Base-by-base conservation (phyloP, 2,888 invertebrate species). In the Smittia sp. region DNA sequence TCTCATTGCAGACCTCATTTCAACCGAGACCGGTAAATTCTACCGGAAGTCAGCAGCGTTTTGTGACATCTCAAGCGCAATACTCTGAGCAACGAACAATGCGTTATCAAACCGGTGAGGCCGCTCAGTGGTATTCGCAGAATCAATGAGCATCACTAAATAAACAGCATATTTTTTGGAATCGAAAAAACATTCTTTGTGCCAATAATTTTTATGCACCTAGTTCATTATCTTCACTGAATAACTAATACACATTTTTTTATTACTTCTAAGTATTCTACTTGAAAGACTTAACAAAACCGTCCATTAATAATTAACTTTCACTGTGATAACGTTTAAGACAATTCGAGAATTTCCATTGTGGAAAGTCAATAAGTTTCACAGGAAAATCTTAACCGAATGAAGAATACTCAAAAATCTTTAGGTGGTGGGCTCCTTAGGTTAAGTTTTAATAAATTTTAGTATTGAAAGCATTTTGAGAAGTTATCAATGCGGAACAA, bases 41-140 rank as follows among this genome's bases (percentile, higher is more conserved):
- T 15, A 18, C 69, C 69, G 69, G 69, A 69, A 69, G 69, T 54
- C 9, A n/a, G n/a, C 80, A 80, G 24, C 80, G 80, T 24, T 77
- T 80, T 41, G 78, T 82, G 38, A 78, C 80, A 38, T 41, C 74
- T 7, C 80, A 81, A 76, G 80, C 78, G 73, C 79, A 82, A 76
- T 82, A 80, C 73, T 79, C 80, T 72, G 81, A 82, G 75, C 74
- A 75, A 46, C 78, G 76, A 46, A 70, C 75, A 62, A 75, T 76
- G 39, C 75, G 75, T 39, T 76, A 76, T 73, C 75, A 77, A 74
- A 52, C 75, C 52, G 66, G 74, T 25, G 74, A 63, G 4, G 25
- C 54, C 46, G 41, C 38, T 67, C 74, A 67, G 63, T 76, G 76
- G 77, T 76, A 75, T 66, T 66, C 72, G 11, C 65, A 73, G n/a